Conservation (phyloP, 2,888 invertebrate species). For the Osedax fenrisi region DNA sequence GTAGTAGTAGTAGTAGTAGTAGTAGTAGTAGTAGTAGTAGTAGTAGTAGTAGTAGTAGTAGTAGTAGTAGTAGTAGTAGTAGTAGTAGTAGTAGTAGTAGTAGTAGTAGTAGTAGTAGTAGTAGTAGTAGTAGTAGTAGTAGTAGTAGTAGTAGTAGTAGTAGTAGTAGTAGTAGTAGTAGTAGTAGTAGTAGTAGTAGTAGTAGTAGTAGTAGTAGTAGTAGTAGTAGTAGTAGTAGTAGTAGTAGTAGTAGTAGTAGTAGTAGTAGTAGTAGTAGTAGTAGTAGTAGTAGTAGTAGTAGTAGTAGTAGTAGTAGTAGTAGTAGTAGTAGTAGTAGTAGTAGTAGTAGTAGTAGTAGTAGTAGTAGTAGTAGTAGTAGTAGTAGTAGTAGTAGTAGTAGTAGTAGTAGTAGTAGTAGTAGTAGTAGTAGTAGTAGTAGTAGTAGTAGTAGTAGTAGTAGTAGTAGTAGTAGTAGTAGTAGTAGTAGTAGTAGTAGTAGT, state of each 20-base stretch:
- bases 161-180: conserved; percentile 10
- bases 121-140: conserved; percentile 4
- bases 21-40: conserved; percentile 10
- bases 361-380: conserved; percentile 10
- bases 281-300: conserved; percentile 10
- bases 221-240: conserved; percentile 7
- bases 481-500: conserved; percentile 19
- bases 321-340: conserved; percentile 7
- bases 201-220: conserved; percentile 7
- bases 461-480: conserved; percentile 15
- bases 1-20: conserved; percentile 4
- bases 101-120: conserved; percentile 4
- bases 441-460: conserved; percentile 16
- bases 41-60: conserved; percentile 10
- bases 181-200: conserved; percentile 10
- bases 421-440: conserved; percentile 17
- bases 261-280: conserved; percentile 7
- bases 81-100: conserved; percentile 4
- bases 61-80: conserved; percentile 4
- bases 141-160: conserved; percentile 7
- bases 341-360: conserved; percentile 7
- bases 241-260: conserved; percentile 7
- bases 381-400: conserved; percentile 14
- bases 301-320: conserved; percentile 10
- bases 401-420: conserved; percentile 15